phyloP scores from a whole-genome alignment of 2,888 invertebrate genomes.

The Eupithecia pulchellata region DNA sequence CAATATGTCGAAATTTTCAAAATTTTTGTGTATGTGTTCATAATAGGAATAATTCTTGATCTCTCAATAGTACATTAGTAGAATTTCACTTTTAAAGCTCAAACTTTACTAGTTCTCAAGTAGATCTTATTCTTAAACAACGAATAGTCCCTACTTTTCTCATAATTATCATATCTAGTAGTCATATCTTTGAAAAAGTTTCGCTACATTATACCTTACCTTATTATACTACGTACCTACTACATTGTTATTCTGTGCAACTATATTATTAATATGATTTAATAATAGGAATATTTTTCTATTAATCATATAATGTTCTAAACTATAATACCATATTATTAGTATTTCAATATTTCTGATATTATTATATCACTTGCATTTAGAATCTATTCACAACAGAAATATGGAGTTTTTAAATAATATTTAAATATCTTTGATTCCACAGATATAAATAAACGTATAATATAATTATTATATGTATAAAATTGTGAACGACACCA shows the following conservation, averaged over 20 bases:
- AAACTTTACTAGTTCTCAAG: conserved; percentile 60
- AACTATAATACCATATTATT: neutral
- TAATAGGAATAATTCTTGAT: conserved; percentile 62
- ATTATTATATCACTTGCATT: neutral
- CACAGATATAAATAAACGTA: neutral
- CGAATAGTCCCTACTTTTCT: conserved; percentile 69
- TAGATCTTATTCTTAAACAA: conserved; percentile 68
- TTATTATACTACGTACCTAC: conserved; percentile 5
- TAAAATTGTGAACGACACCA: neutral
- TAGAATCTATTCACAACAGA: neutral
- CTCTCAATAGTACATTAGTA: conserved; percentile 66
- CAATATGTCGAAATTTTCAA: conserved; percentile 51
- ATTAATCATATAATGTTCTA: neutral
- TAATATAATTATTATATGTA: neutral
- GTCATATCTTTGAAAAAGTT: conserved; percentile 64
- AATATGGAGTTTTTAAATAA: neutral
- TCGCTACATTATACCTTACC: conserved; percentile 38
- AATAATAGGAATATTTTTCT: neutral
- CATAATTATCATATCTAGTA: conserved; percentile 78
- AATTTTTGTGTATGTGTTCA: conserved; percentile 71
- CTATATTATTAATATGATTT: neutral
- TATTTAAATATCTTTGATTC: neutral
- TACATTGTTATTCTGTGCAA: too few relatives aligned
- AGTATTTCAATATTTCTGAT: neutral
- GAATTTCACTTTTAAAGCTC: conserved; percentile 54